A percentile compares a stretch with the other conserved stretches of the same genome.
Conservation (phyloP, 2,113 vertebrate species). For the Leucopsar rothschildi region DNA sequence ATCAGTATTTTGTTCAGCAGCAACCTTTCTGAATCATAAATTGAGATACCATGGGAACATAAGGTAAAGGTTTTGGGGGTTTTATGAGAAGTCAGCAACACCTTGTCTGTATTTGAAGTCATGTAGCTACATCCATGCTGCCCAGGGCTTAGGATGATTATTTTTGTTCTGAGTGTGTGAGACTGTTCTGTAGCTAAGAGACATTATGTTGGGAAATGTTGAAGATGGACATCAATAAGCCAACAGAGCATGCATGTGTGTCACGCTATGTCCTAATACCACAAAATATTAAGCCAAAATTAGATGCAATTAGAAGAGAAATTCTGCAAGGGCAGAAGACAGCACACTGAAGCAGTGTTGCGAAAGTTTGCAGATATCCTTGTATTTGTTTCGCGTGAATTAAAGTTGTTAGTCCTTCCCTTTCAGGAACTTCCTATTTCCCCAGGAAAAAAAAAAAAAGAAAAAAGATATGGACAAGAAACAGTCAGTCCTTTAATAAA, state of each 20-base stretch:
- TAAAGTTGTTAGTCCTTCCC: neutral
- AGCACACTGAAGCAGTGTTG: neutral
- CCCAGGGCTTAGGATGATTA: neutral
- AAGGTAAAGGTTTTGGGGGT: accelerated
- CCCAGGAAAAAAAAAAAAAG: neutral
- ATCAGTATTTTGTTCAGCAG: neutral
- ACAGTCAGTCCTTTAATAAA: neutral
- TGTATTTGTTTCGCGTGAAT: neutral
- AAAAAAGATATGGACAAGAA: neutral
- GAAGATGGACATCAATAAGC: neutral
- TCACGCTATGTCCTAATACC: neutral
- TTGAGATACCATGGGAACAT: neutral
- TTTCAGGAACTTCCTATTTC: neutral
- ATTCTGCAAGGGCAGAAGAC: neutral
- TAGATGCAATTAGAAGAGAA: neutral
- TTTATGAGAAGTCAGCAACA: neutral
- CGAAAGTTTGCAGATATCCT: neutral
- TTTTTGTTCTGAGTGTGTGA: neutral
- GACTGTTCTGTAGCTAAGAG: neutral
- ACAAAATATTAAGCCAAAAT: slow-evolving; percentile 28
- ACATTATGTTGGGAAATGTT: neutral
- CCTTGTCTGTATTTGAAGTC: neutral
- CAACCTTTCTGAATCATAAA: neutral
- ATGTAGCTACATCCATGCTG: neutral
- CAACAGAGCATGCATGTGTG: neutral